Evolutionary conservation across 2,113 vertebrate genomes (phyloP), one percentile per base, ranked within the genome.

Genomic region (Addax nasomaculatus): DNA sequence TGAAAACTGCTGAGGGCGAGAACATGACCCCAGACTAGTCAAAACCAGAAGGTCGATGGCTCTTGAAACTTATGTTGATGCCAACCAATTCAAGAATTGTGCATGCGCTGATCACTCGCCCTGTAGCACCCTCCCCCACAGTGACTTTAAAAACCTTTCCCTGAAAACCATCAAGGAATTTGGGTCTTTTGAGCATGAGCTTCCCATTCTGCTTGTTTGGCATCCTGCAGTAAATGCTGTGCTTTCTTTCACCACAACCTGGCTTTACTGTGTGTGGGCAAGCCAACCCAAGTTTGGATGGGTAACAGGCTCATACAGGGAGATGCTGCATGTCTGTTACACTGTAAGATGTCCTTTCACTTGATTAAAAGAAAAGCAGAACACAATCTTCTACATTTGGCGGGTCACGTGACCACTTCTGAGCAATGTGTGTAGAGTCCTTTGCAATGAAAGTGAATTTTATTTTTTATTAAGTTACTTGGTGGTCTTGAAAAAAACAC

Each of bases 391-490:
- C 55, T 62, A 12, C 30, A 64, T 96, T 90, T 91, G 64, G 43
- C 5, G 1, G 17, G 95, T 9, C 13, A 36, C 5, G 5, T 64
- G 76, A 81, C 53, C 70, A 85, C 81, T 85, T 92, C 62, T 30
- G 13, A 90, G 45, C 12, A 80, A 1, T 0, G 0, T 19, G 0
- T 27, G 36, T 58, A 23, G 33, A 91, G 84, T 95, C 84, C 43
- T 16, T 53, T 76, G 58, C 6, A 0, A 0, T 55, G 86, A 57
- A 6, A 43, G 39, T 25, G 16, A 49, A 29, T 97, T 70, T 96
- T 89, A 47, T 87, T 96, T 96, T 97, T 97, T 89, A 86, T 93
- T 53, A 93, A 84, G 45, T 29, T 17, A 1, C 23, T 84, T 85
- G 39, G 10, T 1, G 16, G 58, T 70, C 76, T 0, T 5, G 81